Evolutionary conservation across 2,797 vertebrate species (phyloP), one percentile per base, ranked within the genome.

Genomic region (Gambelia wislizenii): DNA sequence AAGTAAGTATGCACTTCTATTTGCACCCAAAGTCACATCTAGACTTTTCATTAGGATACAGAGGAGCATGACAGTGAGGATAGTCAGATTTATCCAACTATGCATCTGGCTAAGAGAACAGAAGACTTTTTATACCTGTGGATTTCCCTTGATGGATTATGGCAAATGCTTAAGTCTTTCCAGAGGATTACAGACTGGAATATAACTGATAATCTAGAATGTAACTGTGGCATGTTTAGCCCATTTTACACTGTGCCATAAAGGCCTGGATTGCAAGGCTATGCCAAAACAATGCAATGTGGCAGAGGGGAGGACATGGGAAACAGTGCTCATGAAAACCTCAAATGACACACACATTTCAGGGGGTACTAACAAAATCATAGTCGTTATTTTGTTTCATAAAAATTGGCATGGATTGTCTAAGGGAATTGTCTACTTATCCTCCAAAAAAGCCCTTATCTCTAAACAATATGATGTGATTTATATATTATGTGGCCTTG

Each of bases 391-490:
- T 70, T 56, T 79, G 33, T 56, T 79, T 76, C 14, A 59, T 39
- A 3, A 59, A 89, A 88, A 77, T 52, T 30, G 83, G 47, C 18
- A 18, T 67, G 16, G 27, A 39, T 56, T 75, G 1, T 13, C 72
- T 79, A 82, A 83, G 79, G 18, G 33, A 91, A 36, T 12, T 4
- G 87, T 91, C 61, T 85, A 39, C 25, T 84, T 79, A 91, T 49
- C n/a, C 9, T 56, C 1, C 64, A 59, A 56, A 56, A 13, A 54
- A 16, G 25, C 74, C 2, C 0, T 86, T 82, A 36, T 74, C 16
- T 84, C 87, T 59, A n/a, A 91, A 85, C 83, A 84, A 54, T 75
- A 6, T 47, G 33, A 83, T 81, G 87, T 75, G 39, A 84, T 36
- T 56, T 90, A 33, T 64, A 2, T 1, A 69, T 78, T 86, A 25